Base-by-base conservation (phyloP, 2,797 vertebrate genomes). In the Fistularia tabacaria region DNA sequence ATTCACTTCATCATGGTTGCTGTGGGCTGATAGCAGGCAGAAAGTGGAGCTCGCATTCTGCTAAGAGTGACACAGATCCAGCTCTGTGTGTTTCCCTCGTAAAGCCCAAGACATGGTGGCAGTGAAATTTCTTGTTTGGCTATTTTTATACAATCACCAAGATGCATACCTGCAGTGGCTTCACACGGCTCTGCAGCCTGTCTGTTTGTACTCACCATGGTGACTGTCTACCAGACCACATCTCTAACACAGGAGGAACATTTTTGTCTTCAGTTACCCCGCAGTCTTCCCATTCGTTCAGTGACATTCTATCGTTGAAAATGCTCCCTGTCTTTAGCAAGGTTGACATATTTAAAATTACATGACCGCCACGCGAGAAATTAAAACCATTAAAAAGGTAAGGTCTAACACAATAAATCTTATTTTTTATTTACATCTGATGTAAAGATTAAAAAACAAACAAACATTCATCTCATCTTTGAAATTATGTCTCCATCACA, bases 201-300 rank as follows among this genome's bases (percentile, higher is more conserved):
- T 51, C 71, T 54, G 62, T 79, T 69, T 79, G 66, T 73, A 60
- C 73, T 81, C 76, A 46, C 65, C 73, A 80, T 64, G 72, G 56
- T 36, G 54, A 66, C 64, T 62, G 54, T 61, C 54, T 67, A 73
- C 70, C 57, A 73, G 49, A 57, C 51, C n/a, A 49, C 25, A 47
- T 56, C 43, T 53, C 73, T 64, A 37, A 49, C 39, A 45, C 46
- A 47, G 44, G 39, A 57, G 38, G 50, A 40, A 38, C 60, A 52
- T 52, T 25, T 4, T 9, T 50, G 48, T 51, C 57, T 46, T 71
- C 48, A 40, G 47, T 9, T 54, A 25, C 25, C 25, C 25, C 2
- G 25, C 25, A 25, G 25, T 25, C 25, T 25, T 14, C 37, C 45
- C 36, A 40, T 40, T 40, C 7, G 10, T 40, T 40, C 7, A 40